These are phyloP conservation scores for Imbricaverruca yamaguchii DNA, from an alignment of 2,888 invertebrate species.

Conservation along the genomic window DNA sequence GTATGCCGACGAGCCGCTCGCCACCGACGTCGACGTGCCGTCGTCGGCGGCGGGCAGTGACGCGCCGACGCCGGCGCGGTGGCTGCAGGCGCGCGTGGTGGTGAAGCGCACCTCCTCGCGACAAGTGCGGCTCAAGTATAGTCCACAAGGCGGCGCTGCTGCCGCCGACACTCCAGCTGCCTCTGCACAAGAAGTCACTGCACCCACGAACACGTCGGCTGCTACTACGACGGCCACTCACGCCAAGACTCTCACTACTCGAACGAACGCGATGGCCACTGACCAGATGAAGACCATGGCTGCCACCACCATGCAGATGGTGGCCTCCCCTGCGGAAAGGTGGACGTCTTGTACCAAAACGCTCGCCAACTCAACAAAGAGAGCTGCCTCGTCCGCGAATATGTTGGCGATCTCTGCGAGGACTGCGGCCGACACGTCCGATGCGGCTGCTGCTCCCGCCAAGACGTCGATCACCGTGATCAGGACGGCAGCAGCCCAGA, in stretches of 20 bases:
- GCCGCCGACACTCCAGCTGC: no score
- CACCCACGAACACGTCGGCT: background rate
- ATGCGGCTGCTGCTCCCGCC: no score
- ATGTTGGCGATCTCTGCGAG: no score
- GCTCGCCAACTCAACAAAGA: no score
- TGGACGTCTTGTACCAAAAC: no score
- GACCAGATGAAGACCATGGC: background rate
- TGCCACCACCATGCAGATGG: no score
- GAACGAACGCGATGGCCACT: background rate
- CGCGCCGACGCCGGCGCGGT: background rate
- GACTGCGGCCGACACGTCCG: no score
- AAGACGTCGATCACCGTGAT: no score
- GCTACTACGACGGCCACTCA: background rate
- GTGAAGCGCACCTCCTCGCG: background rate
- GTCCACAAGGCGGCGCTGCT: background rate
- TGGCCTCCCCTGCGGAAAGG: no score
- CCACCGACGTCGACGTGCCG: background rate
- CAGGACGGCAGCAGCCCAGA: no score
- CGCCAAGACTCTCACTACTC: background rate
- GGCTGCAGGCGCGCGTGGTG: slow-evolving; percentile 15
- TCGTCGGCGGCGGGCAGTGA: background rate
- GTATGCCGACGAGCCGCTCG: background rate
- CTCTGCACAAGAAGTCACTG: no score
- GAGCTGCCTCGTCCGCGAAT: no score
- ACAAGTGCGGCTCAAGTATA: background rate